Base-by-base conservation (phyloP, 2,888 invertebrate genomes). In the Oligia fasciuncula region DNA sequence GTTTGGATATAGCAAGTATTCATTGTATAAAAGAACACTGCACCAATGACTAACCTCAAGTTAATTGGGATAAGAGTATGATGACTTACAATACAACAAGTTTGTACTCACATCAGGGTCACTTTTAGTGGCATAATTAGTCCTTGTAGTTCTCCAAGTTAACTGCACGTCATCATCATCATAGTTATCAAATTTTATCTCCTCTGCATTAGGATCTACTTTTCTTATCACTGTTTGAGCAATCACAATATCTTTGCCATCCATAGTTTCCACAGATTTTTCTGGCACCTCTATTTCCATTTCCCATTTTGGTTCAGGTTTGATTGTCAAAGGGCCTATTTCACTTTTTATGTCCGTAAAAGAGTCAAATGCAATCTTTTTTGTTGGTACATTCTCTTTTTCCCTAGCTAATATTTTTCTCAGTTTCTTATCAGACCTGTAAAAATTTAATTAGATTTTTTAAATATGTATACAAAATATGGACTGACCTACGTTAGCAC, bases 311-410 rank as follows among this genome's bases (percentile, higher is more conserved):
- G 97, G 96, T 88, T 96, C 97, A 29, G 87, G 68, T 90, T 97
- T 96, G 49, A 97, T 89, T 54, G 91, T 89, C 46, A 96, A 88
- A 17, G 96, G 95, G 67, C 94, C 95, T 83, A 97, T 96, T 88
- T 97, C 97, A 93, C 95, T 95, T 92, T 97, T 97, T 19, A 97
- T 95, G 81, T 97, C 97, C 73, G 94, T 95, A 76, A 97, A 94
- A 35, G 96, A 95, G 90, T 97, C 95, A 93, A 97, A 97, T 63
- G 94, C 93, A 75, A 97, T 95, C 89, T 97, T 97, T 85, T 97
- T 97, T 13, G 95, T 96, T 62, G 95, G 93, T 51, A 93, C 88
- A 85, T 88, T 93, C 80, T 90, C 87, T 84, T 90, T 93, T 71
- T 91, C 89, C 82, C 92, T 94, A 62, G 90, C 91, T 76, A 94